These are phyloP conservation scores for Eulemur coronatus DNA, from an alignment of 2,797 vertebrate species.

Conservation along the genomic window DNA sequence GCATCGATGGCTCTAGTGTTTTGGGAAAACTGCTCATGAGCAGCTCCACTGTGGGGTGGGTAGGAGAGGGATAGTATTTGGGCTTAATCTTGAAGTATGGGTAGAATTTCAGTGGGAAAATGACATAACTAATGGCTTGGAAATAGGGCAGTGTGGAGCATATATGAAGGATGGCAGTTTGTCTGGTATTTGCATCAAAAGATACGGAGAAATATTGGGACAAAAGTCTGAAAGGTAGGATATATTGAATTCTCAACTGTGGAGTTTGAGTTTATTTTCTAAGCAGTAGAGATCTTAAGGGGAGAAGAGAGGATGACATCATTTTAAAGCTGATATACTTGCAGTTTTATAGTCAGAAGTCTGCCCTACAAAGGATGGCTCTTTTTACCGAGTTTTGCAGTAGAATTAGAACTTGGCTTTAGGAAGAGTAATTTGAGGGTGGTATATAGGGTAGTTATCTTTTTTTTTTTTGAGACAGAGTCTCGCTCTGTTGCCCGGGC, in stretches of 20 bases:
- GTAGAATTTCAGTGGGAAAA: background rate
- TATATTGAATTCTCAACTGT: background rate
- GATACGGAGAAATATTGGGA: background rate
- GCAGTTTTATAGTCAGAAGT: background rate
- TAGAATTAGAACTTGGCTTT: background rate
- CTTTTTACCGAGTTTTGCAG: background rate
- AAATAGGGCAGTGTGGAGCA: background rate
- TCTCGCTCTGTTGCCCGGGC: too few species aligned
- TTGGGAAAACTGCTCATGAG: background rate
- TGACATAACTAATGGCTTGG: background rate
- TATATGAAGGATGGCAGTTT: background rate
- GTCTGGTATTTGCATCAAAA: background rate
- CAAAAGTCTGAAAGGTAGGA: background rate
- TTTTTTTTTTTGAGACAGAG: too few species aligned
- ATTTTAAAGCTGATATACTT: background rate
- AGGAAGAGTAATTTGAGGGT: conserved; percentile 29
- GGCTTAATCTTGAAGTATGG: background rate
- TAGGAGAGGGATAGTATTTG: background rate
- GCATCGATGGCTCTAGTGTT: background rate
- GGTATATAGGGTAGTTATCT: too few species aligned
- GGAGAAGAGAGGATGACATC: background rate
- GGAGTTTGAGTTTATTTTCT: conserved; percentile 22
- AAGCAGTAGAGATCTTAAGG: background rate
- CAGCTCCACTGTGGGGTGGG: background rate
- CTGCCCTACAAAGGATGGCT: background rate